Evolutionary conservation across 1,140 invertebrate species (phyloP).

Genomic region (Limonius californicus): DNA sequence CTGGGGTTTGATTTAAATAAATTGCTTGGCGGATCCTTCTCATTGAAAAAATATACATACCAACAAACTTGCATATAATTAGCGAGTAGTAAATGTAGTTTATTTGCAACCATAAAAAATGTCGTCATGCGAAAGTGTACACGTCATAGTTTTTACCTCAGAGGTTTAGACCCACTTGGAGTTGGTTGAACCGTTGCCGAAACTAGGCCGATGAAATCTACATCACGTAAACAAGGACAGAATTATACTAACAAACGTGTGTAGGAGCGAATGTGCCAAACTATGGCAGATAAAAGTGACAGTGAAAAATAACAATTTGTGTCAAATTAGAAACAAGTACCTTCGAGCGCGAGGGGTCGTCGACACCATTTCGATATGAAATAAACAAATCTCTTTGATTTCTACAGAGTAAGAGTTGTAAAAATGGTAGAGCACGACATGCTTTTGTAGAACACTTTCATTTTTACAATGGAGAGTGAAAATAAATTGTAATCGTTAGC

Average conservation of each 20-base stretch:
- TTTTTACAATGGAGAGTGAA: constrained; percentile 11
- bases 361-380: constrained; percentile 19
- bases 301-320: constrained; percentile 14
- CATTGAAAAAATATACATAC: no score
- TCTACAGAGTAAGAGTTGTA: constrained; percentile 8
- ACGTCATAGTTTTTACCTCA: constrained; percentile 16
- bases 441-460: constrained; percentile 16
- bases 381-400: constrained; percentile 10
- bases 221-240: constrained; percentile 13
- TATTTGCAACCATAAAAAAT: neutral
- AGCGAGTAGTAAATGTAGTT: no score
- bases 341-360: constrained; percentile 20
- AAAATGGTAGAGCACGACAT: constrained; percentile 11
- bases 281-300: neutral
- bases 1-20: no score
- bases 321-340: constrained; percentile 18
- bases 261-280: neutral
- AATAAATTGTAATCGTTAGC: neutral
- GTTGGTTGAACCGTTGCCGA: constrained; percentile 26
- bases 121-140: constrained; percentile 17
- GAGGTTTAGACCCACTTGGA: constrained; percentile 22
- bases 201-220: constrained; percentile 27
- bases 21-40: no score
- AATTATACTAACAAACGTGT: neutral
- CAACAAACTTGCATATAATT: no score